Conservation (phyloP, 2,113 vertebrate genomes). For the Calidris pugnax region DNA sequence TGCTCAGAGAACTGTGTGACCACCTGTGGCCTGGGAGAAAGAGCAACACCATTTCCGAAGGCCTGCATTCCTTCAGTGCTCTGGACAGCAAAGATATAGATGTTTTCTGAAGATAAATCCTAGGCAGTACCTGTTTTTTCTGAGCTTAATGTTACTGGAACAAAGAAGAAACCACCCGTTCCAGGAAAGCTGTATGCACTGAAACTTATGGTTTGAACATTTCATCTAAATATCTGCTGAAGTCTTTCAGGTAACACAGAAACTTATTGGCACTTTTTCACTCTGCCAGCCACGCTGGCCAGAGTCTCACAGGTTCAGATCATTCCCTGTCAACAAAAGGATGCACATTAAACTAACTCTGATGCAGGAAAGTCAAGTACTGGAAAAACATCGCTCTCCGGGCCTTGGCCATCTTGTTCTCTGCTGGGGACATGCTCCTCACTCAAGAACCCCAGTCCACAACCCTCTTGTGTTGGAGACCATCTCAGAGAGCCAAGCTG, state of each 20-base stretch:
- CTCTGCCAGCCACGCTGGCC: not conserved
- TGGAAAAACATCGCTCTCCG: not conserved
- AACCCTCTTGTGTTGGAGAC: not conserved
- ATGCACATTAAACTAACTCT: not conserved
- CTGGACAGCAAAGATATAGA: not conserved
- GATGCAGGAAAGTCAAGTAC: not conserved
- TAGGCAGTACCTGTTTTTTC: not conserved
- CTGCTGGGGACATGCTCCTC: not conserved
- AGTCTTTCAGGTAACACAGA: not conserved
- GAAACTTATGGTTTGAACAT: not conserved
- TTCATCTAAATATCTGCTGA: not conserved
- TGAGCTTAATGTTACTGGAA: not conserved
- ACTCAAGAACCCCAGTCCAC: not conserved
- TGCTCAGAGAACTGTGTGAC: not conserved
- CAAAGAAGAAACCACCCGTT: not conserved
- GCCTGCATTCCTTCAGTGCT: not conserved
- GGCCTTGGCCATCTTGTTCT: not conserved
- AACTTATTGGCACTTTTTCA: not conserved
- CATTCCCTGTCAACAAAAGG: not conserved
- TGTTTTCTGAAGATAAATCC: not conserved
- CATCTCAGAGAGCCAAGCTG: not conserved
- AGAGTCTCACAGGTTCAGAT: not conserved
- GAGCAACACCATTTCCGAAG: not conserved
- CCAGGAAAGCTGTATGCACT: not conserved
- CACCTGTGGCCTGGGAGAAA: not conserved